Base-by-base conservation (phyloP, 2,888 invertebrate species). In the Glyphotaelius pellucidus region DNA sequence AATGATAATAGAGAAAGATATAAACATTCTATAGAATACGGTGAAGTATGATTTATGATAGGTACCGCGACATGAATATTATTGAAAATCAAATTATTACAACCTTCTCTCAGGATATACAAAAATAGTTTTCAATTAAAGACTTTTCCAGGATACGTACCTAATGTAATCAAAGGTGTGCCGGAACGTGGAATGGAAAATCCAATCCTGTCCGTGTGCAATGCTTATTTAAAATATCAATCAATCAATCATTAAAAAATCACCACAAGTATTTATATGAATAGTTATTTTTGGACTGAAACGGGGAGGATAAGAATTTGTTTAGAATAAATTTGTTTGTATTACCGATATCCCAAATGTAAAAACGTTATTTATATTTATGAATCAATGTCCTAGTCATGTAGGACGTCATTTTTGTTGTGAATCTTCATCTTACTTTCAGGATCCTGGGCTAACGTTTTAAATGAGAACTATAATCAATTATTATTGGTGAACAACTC, bases 121-220 rank as follows among this genome's bases (percentile, higher is more conserved):
- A 38, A 67, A 47, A 42, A 42, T 42, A 47, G 47, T 30, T 86
- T 86, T n/a, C n/a, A 42, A 86, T 35, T 42, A n/a, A 25, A 31
- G 67, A 79, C 35, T 88, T 52, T 30, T 31, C 30, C 84, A 52
- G 81, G 67, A 91, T 90, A 90, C 91, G 91, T 89, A 90, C 91
- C 91, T 79, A 84, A 91, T 89, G 84, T 79, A 90, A 83, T 80
- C 79, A 90, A 91, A 90, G 90, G 90, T 86, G 90, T 90, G 90
- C 90, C 90, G 35, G 85, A 30, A 67, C 79, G 67, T 67, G 67
- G 67, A 67, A 67, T 25, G 67, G 67, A 83, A 47, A 52, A 90
- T 52, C 52, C 67, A 32, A 81, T 35, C 25, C n/a, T 47, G 32
- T 31, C 90, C 47, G 31, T 80, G 35, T 83, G 67, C 67, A 67